Conservation (phyloP, 1,140 invertebrate species). For the Pseudomyrmex pallidus region DNA sequence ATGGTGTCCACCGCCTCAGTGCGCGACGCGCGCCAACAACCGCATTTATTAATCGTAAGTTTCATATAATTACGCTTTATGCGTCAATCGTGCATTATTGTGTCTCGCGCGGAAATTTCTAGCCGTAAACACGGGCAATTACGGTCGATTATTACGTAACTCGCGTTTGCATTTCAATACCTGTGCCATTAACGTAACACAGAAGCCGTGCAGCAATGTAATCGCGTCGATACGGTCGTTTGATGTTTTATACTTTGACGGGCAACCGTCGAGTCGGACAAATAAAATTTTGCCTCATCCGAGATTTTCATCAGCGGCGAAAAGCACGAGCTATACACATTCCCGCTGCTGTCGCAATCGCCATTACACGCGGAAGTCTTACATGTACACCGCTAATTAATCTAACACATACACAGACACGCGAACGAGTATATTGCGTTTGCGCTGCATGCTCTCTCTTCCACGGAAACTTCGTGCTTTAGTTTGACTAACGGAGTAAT, state of each 20-base stretch:
- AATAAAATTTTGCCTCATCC: not conserved
- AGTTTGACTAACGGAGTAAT: slow-evolving; percentile 41
- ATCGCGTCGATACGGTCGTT: not conserved
- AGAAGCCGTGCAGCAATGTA: not conserved
- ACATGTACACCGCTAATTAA: slow-evolving; percentile 36
- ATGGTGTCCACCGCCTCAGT: slow-evolving; percentile 39
- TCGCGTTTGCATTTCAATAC: not conserved
- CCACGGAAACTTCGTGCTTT: slow-evolving; percentile 48
- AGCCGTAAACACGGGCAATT: not conserved
- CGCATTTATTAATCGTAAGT: slow-evolving; percentile 67
- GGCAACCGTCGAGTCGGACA: not conserved
- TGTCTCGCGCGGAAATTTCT: slow-evolving; percentile 2
- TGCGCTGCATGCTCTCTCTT: slow-evolving; percentile 13
- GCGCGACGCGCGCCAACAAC: slow-evolving; percentile 26
- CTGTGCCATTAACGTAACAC: not conserved
- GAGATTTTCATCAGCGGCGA: not conserved
- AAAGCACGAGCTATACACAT: not conserved
- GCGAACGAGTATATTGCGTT: slow-evolving; percentile 22
- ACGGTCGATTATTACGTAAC: slow-evolving; percentile 10
- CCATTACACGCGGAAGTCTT: slow-evolving; percentile 27
- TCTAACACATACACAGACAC: slow-evolving; percentile 41
- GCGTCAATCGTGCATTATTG: slow-evolving; percentile 35
- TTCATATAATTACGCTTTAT: slow-evolving; percentile 61
- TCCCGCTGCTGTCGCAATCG: slow-evolving; percentile 25
- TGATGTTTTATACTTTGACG: slow-evolving; percentile 13